Evolutionary conservation across 2,113 vertebrate genomes (phyloP).

Genomic region (Sakesphorus luctuosus): DNA sequence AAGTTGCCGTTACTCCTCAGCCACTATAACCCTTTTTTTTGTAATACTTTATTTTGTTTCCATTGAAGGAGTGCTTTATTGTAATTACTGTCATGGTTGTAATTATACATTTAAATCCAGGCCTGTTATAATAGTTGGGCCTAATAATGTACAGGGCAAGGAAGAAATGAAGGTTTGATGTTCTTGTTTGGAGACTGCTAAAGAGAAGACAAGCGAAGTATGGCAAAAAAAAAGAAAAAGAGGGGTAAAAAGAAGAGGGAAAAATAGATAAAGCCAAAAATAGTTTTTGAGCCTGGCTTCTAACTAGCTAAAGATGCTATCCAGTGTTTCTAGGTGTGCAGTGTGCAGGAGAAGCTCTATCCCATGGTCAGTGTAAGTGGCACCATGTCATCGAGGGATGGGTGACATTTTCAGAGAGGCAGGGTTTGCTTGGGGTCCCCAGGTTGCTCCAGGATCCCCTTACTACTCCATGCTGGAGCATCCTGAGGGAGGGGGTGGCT

Average conservation of each 20-base stretch:
- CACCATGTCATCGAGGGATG: background rate
- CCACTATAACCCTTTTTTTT: background rate
- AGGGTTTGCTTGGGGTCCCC: background rate
- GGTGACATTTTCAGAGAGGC: background rate
- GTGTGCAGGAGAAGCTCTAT: background rate
- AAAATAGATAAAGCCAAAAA: slow-evolving; percentile 23
- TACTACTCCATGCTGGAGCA: background rate
- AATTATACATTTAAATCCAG: slow-evolving; percentile 37
- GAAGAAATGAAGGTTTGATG: slow-evolving; percentile 34
- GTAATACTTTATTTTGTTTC: background rate
- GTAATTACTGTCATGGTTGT: slow-evolving; percentile 47
- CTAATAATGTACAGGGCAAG: background rate
- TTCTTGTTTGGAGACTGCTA: background rate
- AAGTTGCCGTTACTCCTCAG: background rate
- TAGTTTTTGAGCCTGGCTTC: slow-evolving; percentile 19
- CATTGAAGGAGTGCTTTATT: slow-evolving; percentile 46
- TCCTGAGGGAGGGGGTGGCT: rapidly evolving
- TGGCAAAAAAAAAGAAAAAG: background rate
- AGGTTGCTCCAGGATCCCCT: background rate
- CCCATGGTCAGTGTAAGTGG: rapidly evolving
- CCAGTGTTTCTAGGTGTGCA: background rate
- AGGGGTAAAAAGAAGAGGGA: background rate
- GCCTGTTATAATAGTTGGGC: background rate
- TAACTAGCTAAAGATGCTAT: background rate
- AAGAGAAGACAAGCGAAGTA: background rate